Conservation (phyloP, 2,113 vertebrate species). For the Anhinga rufa region DNA sequence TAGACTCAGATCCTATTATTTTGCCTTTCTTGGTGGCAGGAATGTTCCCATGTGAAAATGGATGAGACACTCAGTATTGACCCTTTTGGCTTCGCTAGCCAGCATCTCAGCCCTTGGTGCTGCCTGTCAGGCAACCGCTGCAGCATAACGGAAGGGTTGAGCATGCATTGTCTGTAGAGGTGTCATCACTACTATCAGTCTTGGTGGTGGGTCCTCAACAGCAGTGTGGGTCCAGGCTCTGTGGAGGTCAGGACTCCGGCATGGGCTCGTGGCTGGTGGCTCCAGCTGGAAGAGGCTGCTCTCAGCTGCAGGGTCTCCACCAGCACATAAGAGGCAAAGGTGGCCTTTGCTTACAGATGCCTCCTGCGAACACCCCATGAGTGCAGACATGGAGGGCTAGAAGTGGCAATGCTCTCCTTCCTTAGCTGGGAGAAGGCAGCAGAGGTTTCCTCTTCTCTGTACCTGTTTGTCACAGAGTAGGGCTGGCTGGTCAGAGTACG, state of each 20-base stretch:
- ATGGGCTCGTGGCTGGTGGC: neutral
- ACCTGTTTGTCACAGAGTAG: accelerated
- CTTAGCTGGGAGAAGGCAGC: neutral
- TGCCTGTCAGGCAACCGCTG: neutral
- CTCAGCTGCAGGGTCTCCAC: neutral
- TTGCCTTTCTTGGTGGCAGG: neutral
- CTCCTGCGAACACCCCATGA: accelerated
- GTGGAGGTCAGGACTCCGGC: accelerated
- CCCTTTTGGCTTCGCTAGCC: neutral
- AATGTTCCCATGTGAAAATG: neutral
- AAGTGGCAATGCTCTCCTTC: neutral
- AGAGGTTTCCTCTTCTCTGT: neutral
- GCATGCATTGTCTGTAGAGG: neutral
- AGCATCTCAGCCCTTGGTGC: neutral
- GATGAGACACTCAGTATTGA: neutral
- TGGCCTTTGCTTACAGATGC: neutral
- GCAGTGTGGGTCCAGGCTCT: neutral
- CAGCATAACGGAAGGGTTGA: neutral
- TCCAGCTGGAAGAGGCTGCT: neutral
- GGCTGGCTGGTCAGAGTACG: neutral
- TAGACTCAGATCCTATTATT: neutral
- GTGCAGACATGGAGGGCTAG: neutral
- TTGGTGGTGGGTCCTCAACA: neutral
- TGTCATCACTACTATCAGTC: accelerated
- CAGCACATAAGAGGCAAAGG: accelerated